Evolutionary conservation across 2,888 invertebrate genomes (phyloP).

Genomic region (Hemithea aestivaria): DNA sequence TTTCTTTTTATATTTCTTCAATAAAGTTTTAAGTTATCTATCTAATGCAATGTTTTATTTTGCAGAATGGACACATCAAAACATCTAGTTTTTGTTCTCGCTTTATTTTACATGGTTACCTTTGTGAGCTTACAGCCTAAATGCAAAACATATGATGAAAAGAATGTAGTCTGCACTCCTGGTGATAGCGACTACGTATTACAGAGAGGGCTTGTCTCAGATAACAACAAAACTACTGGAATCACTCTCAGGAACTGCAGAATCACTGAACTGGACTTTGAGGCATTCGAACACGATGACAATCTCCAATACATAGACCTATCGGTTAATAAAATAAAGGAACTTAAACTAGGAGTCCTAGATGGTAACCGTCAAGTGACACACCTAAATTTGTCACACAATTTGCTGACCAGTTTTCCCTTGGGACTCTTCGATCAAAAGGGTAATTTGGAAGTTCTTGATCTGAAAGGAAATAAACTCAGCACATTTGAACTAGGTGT

Average conservation of each 20-base stretch:
- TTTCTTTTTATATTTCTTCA: too few species aligned
- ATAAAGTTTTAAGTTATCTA: too few species aligned
- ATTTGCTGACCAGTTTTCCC: constrained; percentile 40
- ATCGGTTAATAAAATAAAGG: constrained; percentile 44
- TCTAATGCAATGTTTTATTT: background rate
- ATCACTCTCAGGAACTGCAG: constrained; percentile 36
- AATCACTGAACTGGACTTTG: constrained; percentile 36
- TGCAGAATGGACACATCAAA: constrained; percentile 13
- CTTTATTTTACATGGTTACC: background rate
- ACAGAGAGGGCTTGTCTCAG: constrained; percentile 37
- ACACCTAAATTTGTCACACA: constrained; percentile 48
- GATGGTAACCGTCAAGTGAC: constrained; percentile 39
- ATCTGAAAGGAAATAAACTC: constrained; percentile 47
- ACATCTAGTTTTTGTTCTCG: background rate
- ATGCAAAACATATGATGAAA: constrained; percentile 26
- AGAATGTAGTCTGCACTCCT: constrained; percentile 33
- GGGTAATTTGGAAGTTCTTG: constrained; percentile 41
- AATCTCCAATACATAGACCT: constrained; percentile 46
- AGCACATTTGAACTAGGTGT: constrained; percentile 38
- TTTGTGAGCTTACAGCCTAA: constrained; percentile 13
- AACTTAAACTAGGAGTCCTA: constrained; percentile 44
- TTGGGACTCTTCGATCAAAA: constrained; percentile 49
- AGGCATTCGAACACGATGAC: constrained; percentile 42
- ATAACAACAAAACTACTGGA: constrained; percentile 32
- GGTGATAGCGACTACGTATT: constrained; percentile 29